These are phyloP conservation scores for Dendrolimus punctatus DNA, from an alignment of 1,140 invertebrate species.

Conservation along the genomic window DNA sequence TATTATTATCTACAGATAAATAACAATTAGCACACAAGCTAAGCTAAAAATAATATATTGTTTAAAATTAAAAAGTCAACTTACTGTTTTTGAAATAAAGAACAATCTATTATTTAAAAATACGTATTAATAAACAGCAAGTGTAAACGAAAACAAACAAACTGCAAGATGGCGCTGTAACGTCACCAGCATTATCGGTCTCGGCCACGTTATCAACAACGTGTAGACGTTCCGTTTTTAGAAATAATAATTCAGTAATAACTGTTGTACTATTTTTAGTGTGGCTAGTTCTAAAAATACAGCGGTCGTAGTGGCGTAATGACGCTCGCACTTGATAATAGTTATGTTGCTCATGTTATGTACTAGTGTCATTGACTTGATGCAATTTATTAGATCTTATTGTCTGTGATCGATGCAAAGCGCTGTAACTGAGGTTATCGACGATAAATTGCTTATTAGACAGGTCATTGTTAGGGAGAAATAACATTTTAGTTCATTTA, in stretches of 20 bases:
- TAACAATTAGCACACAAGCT: no score
- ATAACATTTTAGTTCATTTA: conserved; percentile 2
- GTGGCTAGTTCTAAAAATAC: conserved; percentile 67
- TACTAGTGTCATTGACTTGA: conserved; percentile 59
- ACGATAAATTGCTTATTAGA: conserved; percentile 18
- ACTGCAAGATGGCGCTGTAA: conserved; percentile 39
- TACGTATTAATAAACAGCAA: conserved; percentile 15
- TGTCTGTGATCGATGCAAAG: conserved; percentile 37
- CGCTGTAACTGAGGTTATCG: conserved; percentile 45
- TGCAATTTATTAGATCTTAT: conserved; percentile 49
- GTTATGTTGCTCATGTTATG: conserved; percentile 57
- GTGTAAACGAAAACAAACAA: conserved; percentile 37
- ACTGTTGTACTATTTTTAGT: conserved; percentile 68
- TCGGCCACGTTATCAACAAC: conserved; percentile 54
- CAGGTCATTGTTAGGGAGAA: conserved; percentile 12
- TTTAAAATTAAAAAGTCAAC: no score
- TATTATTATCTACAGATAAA: no score
- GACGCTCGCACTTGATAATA: conserved; percentile 63
- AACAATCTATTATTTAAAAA: not conserved
- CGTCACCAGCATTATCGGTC: conserved; percentile 59
- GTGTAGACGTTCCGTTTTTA: conserved; percentile 69
- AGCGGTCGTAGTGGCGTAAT: conserved; percentile 44
- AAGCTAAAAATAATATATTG: no score
- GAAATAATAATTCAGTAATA: conserved; percentile 72
- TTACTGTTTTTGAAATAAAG: no score